Evolutionary conservation across 2,113 vertebrate species (phyloP).

Genomic region (Peucedramus taeniatus): DNA sequence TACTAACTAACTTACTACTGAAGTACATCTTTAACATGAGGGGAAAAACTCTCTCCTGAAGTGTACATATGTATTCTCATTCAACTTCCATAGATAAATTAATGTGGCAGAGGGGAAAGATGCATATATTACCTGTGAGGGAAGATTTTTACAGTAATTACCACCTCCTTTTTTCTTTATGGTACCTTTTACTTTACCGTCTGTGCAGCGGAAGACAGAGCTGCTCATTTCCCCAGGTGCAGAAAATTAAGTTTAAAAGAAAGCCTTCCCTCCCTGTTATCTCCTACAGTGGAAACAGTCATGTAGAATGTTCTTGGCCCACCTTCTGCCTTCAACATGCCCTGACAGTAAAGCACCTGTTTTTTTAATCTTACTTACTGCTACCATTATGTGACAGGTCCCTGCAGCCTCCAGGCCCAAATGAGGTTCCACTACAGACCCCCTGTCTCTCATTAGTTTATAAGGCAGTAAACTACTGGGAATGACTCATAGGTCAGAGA

Average conservation of each 20-base stretch:
- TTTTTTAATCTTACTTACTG: not conserved
- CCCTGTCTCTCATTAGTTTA: not conserved
- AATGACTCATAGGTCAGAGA: not conserved
- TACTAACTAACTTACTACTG: not conserved
- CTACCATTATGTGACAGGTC: not conserved
- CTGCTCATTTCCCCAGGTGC: not conserved
- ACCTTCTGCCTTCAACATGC: not conserved
- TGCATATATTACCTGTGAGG: not conserved
- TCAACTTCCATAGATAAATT: not conserved
- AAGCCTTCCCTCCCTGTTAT: not conserved
- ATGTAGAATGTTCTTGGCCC: not conserved
- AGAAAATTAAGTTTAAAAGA: not conserved
- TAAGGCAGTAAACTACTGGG: not conserved
- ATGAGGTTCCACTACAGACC: not conserved
- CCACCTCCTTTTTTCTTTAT: not conserved
- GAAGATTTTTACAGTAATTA: not conserved
- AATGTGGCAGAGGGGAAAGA: not conserved
- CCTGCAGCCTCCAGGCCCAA: not conserved
- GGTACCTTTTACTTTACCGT: not conserved
- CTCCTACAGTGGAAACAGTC: not conserved
- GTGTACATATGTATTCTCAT: rapidly evolving
- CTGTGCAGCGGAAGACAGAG: not conserved
- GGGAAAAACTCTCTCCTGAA: not conserved
- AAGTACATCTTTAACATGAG: not conserved
- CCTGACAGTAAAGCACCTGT: not conserved